Evolutionary conservation across 2,113 vertebrate genomes (phyloP).

Genomic region (Bos indicus): DNA sequence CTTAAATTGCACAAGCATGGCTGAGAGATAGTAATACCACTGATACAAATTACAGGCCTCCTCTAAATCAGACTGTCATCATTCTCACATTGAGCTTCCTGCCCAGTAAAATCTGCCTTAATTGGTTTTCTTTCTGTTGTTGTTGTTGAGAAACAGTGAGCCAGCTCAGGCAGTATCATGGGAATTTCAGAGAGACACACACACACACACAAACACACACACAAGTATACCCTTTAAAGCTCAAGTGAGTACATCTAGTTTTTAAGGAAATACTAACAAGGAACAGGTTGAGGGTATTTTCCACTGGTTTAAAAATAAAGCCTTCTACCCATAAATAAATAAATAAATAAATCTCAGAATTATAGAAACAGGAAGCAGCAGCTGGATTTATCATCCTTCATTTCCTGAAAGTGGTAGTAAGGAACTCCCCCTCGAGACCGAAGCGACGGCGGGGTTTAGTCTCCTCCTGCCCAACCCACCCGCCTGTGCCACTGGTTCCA

Average conservation of each 20-base stretch:
- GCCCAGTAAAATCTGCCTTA: conserved; percentile 39
- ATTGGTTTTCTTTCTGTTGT: conserved; percentile 44
- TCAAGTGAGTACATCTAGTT: conserved; percentile 10
- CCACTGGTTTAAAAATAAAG: conserved; percentile 72
- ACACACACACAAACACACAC: not conserved
- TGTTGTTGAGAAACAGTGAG: conserved; percentile 37
- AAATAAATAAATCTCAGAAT: conserved; percentile 60
- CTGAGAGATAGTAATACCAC: not conserved
- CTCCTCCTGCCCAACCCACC: not conserved
- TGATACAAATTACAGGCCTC: conserved; percentile 36
- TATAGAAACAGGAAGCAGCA: conserved; percentile 76
- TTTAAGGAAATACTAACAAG: conserved; percentile 62
- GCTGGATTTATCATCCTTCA: conserved; percentile 74
- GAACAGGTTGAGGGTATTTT: conserved; percentile 64
- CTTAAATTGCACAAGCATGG: not conserved
- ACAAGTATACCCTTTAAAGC: not conserved
- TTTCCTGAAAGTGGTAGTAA: conserved; percentile 63
- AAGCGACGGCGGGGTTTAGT: not conserved
- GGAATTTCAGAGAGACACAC: not conserved
- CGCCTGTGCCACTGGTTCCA: not conserved
- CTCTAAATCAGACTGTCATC: conserved; percentile 33
- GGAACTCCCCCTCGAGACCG: conserved; percentile 48
- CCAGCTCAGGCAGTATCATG: not conserved
- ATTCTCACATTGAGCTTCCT: conserved; percentile 36
- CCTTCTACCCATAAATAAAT: conserved; percentile 35